Conservation (phyloP, 2,888 invertebrate genomes). For the Lutraria lutraria region DNA sequence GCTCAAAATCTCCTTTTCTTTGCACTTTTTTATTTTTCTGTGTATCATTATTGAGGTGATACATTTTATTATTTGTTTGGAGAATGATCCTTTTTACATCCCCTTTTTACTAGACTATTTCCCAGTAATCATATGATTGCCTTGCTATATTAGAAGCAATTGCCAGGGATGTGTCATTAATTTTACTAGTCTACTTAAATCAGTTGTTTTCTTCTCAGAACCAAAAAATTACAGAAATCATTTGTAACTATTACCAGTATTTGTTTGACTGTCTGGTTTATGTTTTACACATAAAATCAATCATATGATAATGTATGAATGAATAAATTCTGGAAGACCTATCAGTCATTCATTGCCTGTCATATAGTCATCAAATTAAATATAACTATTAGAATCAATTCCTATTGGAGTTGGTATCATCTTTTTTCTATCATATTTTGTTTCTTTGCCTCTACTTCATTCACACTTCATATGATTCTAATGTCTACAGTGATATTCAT, state of each 20-base stretch:
- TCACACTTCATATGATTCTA: background rate
- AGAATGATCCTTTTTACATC: background rate
- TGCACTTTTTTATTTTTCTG: constrained; percentile 21
- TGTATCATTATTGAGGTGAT: background rate
- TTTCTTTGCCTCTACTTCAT: background rate
- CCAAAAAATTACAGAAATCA: too few species aligned
- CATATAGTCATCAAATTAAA: constrained; percentile 22
- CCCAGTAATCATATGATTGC: background rate
- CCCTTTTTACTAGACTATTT: background rate
- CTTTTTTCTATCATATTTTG: background rate
- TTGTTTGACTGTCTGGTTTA: too few species aligned
- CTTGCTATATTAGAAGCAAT: background rate
- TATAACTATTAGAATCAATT: background rate
- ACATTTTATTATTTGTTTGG: constrained; percentile 17
- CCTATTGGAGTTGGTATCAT: background rate
- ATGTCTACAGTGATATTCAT: background rate
- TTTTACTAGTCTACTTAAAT: background rate
- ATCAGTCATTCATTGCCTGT: background rate
- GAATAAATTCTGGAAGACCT: background rate
- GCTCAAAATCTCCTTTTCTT: constrained; percentile 1
- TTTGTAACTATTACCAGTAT: too few species aligned
- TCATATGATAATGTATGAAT: background rate
- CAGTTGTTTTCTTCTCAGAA: background rate
- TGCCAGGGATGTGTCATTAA: background rate
- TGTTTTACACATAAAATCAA: too few species aligned